Conservation (phyloP, 2,797 vertebrate genomes). For the Pogoniulus pusillus region DNA sequence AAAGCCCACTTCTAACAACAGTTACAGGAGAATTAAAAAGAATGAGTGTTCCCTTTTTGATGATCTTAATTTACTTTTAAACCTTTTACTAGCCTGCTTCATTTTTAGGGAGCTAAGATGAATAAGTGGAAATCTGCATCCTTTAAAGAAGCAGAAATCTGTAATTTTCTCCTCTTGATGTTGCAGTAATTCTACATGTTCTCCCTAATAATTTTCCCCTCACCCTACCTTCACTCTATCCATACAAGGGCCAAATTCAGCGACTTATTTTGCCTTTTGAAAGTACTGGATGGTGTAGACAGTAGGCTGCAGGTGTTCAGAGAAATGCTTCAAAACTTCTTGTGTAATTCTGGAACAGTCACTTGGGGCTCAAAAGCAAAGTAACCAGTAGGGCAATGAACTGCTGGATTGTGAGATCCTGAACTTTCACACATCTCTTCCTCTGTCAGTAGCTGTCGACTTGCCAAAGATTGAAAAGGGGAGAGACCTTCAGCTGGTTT, state of each 20-base stretch:
- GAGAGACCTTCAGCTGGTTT: not conserved
- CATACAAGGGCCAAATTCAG: not conserved
- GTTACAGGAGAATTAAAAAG: not conserved
- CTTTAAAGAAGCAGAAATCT: not conserved
- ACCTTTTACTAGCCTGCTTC: not conserved
- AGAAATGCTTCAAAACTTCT: not conserved
- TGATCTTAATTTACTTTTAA: not conserved
- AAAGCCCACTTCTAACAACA: not conserved
- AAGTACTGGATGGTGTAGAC: not conserved
- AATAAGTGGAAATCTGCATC: not conserved
- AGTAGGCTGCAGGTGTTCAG: not conserved
- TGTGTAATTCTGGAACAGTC: not conserved
- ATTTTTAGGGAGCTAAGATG: not conserved
- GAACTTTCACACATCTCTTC: constrained; percentile 18
- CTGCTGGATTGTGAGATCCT: not conserved
- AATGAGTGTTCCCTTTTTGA: not conserved
- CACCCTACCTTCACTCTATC: not conserved
- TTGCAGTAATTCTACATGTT: not conserved
- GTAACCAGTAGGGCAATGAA: not conserved
- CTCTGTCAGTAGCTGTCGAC: not conserved
- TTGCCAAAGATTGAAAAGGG: not conserved
- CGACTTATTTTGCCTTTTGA: not conserved
- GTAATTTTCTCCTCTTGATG: not conserved
- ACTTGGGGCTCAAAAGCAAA: not conserved
- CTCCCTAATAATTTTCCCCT: not conserved